Conservation (phyloP, 2,888 invertebrate genomes). For the Tolmerus cingulatus region DNA sequence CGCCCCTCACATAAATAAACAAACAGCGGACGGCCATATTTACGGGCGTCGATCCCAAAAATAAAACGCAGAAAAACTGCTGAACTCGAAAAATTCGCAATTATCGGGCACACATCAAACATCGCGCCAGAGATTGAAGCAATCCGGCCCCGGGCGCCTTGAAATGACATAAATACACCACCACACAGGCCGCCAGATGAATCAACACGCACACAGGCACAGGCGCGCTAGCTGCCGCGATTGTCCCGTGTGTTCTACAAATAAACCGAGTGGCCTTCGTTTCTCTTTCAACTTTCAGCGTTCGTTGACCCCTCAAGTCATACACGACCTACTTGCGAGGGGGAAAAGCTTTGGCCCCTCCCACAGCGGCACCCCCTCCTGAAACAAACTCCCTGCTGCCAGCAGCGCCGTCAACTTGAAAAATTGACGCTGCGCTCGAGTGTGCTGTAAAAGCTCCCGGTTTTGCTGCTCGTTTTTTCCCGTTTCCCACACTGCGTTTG, state of each 20-base stretch:
- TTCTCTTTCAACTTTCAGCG: conserved; percentile 52
- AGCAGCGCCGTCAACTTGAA: neutral
- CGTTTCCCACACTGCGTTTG: neutral
- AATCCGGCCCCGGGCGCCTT: neutral
- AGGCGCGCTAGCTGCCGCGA: neutral
- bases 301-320: conserved; percentile 52
- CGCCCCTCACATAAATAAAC: neutral
- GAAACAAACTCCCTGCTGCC: neutral
- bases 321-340: conserved; percentile 53
- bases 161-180: conserved; percentile 16
- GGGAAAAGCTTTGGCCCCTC: conserved; percentile 32
- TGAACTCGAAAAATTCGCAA: neutral
- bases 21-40: neutral
- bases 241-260: neutral
- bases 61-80: neutral
- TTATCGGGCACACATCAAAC: neutral
- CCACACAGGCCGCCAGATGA: neutral
- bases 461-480: neutral
- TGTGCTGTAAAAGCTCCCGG: neutral
- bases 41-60: neutral
- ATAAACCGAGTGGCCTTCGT: conserved; percentile 51
- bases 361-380: neutral
- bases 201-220: neutral
- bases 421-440: neutral
- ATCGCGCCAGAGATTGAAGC: neutral